Base-by-base conservation (phyloP, 2,113 vertebrate genomes). In the Potamarius usumacintae region DNA sequence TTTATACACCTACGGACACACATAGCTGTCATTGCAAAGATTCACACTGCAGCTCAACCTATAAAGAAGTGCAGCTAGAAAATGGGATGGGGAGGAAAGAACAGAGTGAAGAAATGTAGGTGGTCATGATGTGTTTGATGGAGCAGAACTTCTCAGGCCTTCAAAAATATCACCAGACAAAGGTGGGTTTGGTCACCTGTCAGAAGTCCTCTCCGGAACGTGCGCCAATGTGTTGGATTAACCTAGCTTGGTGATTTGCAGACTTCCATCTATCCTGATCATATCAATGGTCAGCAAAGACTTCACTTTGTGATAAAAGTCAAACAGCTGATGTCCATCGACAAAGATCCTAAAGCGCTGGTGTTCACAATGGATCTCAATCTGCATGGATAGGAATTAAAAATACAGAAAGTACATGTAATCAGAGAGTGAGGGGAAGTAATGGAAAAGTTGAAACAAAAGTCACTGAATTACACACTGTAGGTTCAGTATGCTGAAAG, bases 331-430 rank as follows among this genome's bases (percentile, higher is more conserved):
- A 92, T 99, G 98, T 96, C 98, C 97, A 60, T 99, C 98, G 93
- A 99, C 97, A 93, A 99, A 98, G 95, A 99, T 96, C 92, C 98
- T 97, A 96, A 99, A 99, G 42, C 98, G 95, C 85, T 97, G 97
- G 94, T 99, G 98, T 92, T 99, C 98, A 11, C 98, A 99, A 92
- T 98, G 97, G 92, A 99, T 98, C 95, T 99, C 98, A 89, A 99
- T 96, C 98, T 99, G 95, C 11, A 25, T 27, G 27, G 88, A 88
- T 1, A 12, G 52, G 53, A 80, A 62, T 42, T 30, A 50, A 42
- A 76, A 30, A 12, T 1, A 83, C 53, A 84, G n/a, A 86, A 86
- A 88, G 69, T 72, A 60, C 5, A 9, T 79, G 12, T 14, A 86
- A 65, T 77, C 42, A 78, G 55, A 34, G 76, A 74, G 14, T 71